Evolutionary conservation across 1,140 invertebrate species (phyloP).

Genomic region (Procambarus clarkii): DNA sequence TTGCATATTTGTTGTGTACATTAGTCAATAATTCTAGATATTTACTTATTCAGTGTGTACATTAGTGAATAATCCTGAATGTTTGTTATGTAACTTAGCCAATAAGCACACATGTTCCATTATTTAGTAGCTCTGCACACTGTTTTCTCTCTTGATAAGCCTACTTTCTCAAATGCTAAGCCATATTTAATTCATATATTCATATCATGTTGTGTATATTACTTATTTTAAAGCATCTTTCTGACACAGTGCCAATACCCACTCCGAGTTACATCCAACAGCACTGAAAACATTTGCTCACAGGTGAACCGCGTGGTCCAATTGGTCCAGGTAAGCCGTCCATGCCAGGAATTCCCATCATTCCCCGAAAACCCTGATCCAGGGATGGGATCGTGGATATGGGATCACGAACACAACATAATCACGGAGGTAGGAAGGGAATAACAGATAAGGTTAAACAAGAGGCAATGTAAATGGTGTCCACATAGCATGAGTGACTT

Average conservation of each 20-base stretch:
- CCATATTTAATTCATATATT: too few relatives aligned
- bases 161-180: too few relatives aligned
- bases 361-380: constrained; percentile 36
- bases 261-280: neutral
- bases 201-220: too few relatives aligned
- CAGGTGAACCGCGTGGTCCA: constrained; percentile 30
- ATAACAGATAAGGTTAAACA: neutral
- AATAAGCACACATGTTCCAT: too few relatives aligned
- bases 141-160: too few relatives aligned
- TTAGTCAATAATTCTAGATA: too few relatives aligned
- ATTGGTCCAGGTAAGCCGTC: constrained; percentile 37
- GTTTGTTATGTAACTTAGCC: too few relatives aligned
- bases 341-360: constrained; percentile 33
- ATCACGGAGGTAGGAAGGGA: constrained; percentile 2
- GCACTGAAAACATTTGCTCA: neutral
- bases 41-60: too few relatives aligned
- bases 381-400: neutral
- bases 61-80: too few relatives aligned
- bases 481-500: neutral
- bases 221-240: too few relatives aligned
- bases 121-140: too few relatives aligned
- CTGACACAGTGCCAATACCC: neutral
- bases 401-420: neutral
- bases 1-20: too few relatives aligned
- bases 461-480: neutral